Evolutionary conservation across 2,797 vertebrate genomes (phyloP), one percentile per base, ranked within the genome.

Genomic region (Chaenodraco wilsoni): DNA sequence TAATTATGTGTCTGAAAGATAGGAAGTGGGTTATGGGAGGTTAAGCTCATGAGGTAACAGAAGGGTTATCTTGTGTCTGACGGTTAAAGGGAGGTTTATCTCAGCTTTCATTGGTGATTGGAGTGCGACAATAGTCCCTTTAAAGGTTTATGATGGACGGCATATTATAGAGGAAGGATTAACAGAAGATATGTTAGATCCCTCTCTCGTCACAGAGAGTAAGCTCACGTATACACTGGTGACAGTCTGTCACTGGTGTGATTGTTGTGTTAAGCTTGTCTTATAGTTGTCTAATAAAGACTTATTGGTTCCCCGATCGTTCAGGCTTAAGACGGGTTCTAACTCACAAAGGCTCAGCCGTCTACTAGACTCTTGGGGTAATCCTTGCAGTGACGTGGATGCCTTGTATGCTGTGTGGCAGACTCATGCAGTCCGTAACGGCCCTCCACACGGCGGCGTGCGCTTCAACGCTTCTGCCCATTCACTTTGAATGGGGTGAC

Each of bases 71-170:
- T 57, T 10, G 2, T 2, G 10, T 19, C 9, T 62, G 56, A 60
- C 59, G 59, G 56, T 37, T 69, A 54, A 21, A 72, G 45, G 65
- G 44, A 76, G 31, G 45, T 45, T 81, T 54, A 73, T 72, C 65
- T 57, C 12, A 21, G 27, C 62, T 70, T 68, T 52, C 65, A 74
- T 56, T 74, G n/a, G 79, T 60, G 59, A 65, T 27, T 60, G 54
- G 46, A 59, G 49, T 43, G 23, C 21, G 61, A 40, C 2, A 7
- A 57, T 16, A 41, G 50, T 33, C 15, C 37, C 46, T 50, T 9
- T 10, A 41, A 55, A 0, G 9, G 40, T 51, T 64, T 44, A 19
- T 49, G 31, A 62, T 17, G 17, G 62, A 55, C 3, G 10, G 4
- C 11, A 48, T 48, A 48, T 44, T 52, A 17, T 9, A 13, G n/a